Conservation (phyloP, 2,113 vertebrate genomes). For the Clarias macrocephalus region DNA sequence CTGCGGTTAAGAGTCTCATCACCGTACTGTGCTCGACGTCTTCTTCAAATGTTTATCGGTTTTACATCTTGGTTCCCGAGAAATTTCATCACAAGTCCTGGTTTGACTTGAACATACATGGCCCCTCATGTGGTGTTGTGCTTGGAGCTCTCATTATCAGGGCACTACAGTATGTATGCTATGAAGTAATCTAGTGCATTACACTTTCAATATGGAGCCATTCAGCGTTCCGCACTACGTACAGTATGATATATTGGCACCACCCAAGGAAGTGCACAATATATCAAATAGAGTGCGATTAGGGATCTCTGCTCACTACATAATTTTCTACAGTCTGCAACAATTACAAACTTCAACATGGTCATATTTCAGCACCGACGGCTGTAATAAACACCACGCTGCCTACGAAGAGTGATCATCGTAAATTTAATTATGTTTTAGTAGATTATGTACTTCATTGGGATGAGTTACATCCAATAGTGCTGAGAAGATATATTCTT, state of each 20-base stretch:
- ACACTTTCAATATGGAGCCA: background rate
- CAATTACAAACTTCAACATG: conserved; percentile 30
- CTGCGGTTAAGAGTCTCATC: too few relatives aligned
- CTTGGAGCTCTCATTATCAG: background rate
- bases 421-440: conserved; percentile 15
- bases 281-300: conserved; percentile 18
- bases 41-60: too few relatives aligned
- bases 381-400: conserved; percentile 28
- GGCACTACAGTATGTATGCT: background rate
- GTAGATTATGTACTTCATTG: conserved; percentile 24
- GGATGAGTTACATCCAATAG: conserved; percentile 2
- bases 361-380: conserved; percentile 29
- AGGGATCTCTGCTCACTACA: conserved; percentile 23
- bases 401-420: conserved; percentile 21
- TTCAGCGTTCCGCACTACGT: background rate
- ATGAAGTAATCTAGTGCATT: background rate
- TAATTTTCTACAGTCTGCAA: conserved; percentile 35
- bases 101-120: too few relatives aligned
- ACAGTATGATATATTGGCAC: conserved; percentile 6
- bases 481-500: background rate
- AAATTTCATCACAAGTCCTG: too few relatives aligned
- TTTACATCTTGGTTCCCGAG: too few relatives aligned
- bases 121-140: background rate
- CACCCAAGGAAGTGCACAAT: background rate
- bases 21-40: too few relatives aligned